Base-by-base conservation (phyloP, 2,113 vertebrate species). In the Struthio camelus region DNA sequence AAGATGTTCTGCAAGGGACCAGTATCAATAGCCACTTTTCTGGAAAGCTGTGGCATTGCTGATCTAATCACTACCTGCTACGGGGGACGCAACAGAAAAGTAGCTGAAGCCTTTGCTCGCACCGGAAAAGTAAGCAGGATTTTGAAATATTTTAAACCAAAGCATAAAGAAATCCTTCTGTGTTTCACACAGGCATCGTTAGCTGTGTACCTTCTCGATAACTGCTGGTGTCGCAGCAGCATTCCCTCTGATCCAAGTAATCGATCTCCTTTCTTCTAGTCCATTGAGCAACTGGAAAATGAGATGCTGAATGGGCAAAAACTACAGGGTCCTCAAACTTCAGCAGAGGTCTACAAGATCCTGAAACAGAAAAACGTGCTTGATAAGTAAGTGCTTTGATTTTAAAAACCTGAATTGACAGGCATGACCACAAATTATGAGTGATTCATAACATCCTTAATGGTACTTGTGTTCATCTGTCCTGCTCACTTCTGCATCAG, bases 221-320 rank as follows among this genome's bases (percentile, higher is more conserved):
- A 51, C 32, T 67, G 76, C 59, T 71, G 76, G 20, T 42, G 34
- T 36, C 0, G 1, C 58, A 78, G 85, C 46, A 28, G 76, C n/a
- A 17, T 51, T 50, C 25, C 18, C 53, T 85, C 58, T 80, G 75
- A 80, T 22, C 59, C 59, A 89, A 84, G 44, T 95, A 89, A 93
- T 62, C 16, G 2, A 7, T 80, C 78, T 93, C 77, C 61, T 97
- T 71, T 96, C 86, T 94, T 90, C 69, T 90, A 99, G 99, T 98
- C 98, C 9, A 98, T 99, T 10, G 95, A 93, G 58, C 98, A 99
- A 67, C 97, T 99, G 96, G 99, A 99, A 96, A 98, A 92, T 0
- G 99, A 99, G 91, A 98, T 99, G 98, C 96, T 99, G 76, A 99
- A 99, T 4, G 99, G 99, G 14, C 99, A 99, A 96, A 99, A 99